Base-by-base conservation (phyloP, 2,797 vertebrate species). In the Megalops cyprinoides region DNA sequence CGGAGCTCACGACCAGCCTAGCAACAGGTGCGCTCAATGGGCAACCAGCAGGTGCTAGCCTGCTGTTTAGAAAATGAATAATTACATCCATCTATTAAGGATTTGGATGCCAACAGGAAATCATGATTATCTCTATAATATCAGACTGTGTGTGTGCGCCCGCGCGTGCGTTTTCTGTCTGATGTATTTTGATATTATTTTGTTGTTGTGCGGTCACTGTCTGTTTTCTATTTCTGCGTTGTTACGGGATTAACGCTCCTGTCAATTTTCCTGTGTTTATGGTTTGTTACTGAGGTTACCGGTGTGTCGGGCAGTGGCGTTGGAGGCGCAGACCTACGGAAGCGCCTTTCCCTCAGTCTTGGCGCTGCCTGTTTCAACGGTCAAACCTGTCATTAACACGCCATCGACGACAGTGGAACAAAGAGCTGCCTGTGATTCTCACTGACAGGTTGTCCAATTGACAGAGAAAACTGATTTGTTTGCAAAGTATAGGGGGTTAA, bases 311-410 rank as follows among this genome's bases (percentile, higher is more conserved):
- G 78, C 25, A 37, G 74, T 46, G 71, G 79, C 56, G 78, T 55
- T 18, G 42, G 56, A 60, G 55, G 62, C 74, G 46, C 28, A 49
- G 14, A 46, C 31, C 74, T 75, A n/a, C 34, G 74, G 60, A 62
- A 76, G 60, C 80, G 82, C 78, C 77, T 76, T 91, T 83, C 86
- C 86, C 79, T 82, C 88, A 87, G 82, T 81, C 86, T 92, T 91
- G 91, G 91, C 88, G 89, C 87, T 82, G 87, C 85, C 48, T 76
- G 48, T 46, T 90, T 86, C 88, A 89, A 88, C 81, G 87, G 90
- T 88, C 83, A 87, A 85, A 86, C 84, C 84, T 90, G 85, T 90
- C 82, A 75, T 53, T 82, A 51, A 79, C 82, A 74, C 18, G 18
- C 60, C 42, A 39, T 39, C n/a, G 7, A 34, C 14, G 28, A 23